Evolutionary conservation across 2,888 invertebrate species (phyloP).

Genomic region (Odontomyia ornata): DNA sequence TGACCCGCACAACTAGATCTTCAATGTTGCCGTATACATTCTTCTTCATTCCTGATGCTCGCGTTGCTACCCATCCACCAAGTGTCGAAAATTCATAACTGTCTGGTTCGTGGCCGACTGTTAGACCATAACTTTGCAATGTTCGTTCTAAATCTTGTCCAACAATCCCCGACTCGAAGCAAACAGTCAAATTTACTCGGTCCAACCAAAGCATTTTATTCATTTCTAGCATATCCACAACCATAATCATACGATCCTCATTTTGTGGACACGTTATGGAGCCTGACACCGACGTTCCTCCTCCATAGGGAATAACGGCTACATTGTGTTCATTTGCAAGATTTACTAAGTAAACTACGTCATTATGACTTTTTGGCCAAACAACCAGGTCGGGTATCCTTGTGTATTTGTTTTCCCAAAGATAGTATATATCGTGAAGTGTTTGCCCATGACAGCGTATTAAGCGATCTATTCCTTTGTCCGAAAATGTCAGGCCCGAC

Average conservation of each 20-base stretch:
- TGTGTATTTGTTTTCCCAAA: conserved; percentile 77
- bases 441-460: conserved; percentile 94
- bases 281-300: conserved; percentile 93
- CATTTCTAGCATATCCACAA: conserved; percentile 95
- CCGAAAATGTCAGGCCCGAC: conserved; percentile 70
- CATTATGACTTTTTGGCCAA: conserved; percentile 90
- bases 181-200: conserved; percentile 79
- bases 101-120: conserved; percentile 97
- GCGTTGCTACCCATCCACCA: conserved; percentile 97
- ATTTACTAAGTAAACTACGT: conserved; percentile 82
- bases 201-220: conserved; percentile 95
- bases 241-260: conserved; percentile 83
- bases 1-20: conserved; percentile 89
- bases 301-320: conserved; percentile 92
- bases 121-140: conserved; percentile 79
- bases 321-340: conserved; percentile 78
- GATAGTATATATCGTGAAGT: conserved; percentile 83
- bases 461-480: conserved; percentile 83
- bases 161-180: conserved; percentile 89
- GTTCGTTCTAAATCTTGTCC: conserved; percentile 94
- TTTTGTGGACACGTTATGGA: conserved; percentile 83
- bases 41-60: conserved; percentile 99
- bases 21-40: conserved; percentile 98
- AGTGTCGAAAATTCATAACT: conserved; percentile 97
- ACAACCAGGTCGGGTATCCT: conserved; percentile 93